These are phyloP conservation scores for Colinus virginianus DNA, from an alignment of 2,113 vertebrate genomes.

Conservation along the genomic window DNA sequence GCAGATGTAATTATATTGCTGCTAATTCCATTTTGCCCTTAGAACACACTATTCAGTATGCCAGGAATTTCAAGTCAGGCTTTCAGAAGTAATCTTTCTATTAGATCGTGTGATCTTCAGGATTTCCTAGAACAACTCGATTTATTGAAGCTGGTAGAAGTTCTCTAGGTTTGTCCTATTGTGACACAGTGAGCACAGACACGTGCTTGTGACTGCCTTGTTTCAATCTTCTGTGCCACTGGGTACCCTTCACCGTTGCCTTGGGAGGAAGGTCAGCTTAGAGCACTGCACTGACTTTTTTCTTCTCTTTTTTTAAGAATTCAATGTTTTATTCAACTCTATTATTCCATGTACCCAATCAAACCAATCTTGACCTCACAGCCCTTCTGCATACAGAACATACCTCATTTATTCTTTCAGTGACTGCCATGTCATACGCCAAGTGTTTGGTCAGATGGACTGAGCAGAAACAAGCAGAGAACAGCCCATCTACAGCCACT, in stretches of 20 bases:
- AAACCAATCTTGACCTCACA: not conserved
- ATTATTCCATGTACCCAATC: not conserved
- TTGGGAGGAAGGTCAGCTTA: not conserved
- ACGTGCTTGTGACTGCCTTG: accelerated
- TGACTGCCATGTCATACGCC: not conserved
- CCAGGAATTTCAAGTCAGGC: not conserved
- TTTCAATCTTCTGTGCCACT: not conserved
- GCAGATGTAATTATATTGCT: not conserved
- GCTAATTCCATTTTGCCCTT: not conserved
- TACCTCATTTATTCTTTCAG: not conserved
- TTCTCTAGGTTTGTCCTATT: not conserved
- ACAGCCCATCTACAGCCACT: not conserved
- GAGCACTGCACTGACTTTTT: not conserved
- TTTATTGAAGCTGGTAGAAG: not conserved
- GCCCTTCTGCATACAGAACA: not conserved
- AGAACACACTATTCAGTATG: not conserved
- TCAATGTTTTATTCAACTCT: not conserved
- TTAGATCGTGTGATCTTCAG: not conserved
- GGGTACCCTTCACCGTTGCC: not conserved
- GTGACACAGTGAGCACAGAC: accelerated
- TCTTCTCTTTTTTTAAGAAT: not conserved
- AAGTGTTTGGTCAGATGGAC: not conserved
- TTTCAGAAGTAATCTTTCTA: not conserved
- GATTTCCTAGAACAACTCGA: not conserved
- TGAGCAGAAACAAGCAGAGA: not conserved